Evolutionary conservation across 1,140 invertebrate species (phyloP).

Genomic region (Cydia strobilella): DNA sequence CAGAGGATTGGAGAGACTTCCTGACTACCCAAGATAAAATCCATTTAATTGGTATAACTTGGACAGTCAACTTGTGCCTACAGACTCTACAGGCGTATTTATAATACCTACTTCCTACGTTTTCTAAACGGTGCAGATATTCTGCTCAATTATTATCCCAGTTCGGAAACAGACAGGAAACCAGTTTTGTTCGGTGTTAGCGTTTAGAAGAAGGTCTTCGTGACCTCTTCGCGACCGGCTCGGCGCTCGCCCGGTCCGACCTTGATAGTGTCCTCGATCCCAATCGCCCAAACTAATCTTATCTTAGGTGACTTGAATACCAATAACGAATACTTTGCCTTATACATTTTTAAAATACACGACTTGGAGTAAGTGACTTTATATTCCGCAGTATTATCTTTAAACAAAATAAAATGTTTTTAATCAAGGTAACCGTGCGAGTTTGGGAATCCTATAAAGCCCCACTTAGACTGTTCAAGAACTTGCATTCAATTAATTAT

Average conservation of each 20-base stretch:
- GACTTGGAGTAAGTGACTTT: not conserved
- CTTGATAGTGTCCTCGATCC: constrained; percentile 12
- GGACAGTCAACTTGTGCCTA: too few relatives aligned
- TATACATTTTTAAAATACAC: not conserved
- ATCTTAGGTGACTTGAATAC: not conserved
- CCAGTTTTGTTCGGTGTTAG: constrained; percentile 4
- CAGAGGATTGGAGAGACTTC: too few relatives aligned
- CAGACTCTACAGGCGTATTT: too few relatives aligned
- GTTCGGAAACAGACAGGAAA: not conserved
- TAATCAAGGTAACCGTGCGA: too few relatives aligned
- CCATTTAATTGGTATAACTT: too few relatives aligned
- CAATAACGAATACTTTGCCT: not conserved
- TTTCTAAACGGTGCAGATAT: not conserved
- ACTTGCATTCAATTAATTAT: too few relatives aligned
- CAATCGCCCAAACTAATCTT: not conserved
- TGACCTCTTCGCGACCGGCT: constrained; percentile 17
- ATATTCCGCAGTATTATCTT: not conserved
- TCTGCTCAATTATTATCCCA: constrained; percentile 10
- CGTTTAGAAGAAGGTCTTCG: constrained; percentile 12
- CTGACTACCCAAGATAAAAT: too few relatives aligned
- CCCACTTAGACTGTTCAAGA: too few relatives aligned
- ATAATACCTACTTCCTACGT: not conserved
- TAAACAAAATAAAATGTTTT: too few relatives aligned
- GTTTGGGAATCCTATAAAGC: too few relatives aligned
- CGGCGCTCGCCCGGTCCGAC: not conserved